Conservation (phyloP, 2,113 vertebrate species). For the Lagopus muta region DNA sequence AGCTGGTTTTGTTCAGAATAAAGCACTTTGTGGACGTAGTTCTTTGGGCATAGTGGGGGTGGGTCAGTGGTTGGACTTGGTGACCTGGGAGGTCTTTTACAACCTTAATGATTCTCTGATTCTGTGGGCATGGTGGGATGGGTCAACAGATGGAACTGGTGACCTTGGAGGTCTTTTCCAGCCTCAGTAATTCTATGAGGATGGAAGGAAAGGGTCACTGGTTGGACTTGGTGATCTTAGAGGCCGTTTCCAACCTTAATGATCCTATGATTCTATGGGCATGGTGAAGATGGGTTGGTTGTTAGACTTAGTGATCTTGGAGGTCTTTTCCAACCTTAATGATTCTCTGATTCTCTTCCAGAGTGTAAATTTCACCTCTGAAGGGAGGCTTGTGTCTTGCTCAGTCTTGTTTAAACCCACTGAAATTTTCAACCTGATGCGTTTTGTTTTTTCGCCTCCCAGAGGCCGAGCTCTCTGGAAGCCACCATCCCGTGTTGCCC, state of each 20-base stretch:
- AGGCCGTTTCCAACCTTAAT: too few relatives aligned
- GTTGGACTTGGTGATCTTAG: too few relatives aligned
- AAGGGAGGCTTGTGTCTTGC: background rate
- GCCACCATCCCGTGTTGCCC: background rate
- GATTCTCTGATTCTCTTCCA: background rate
- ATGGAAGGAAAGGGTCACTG: too few relatives aligned
- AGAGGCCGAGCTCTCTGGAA: rapidly evolving
- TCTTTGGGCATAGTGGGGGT: background rate
- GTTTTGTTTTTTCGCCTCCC: rapidly evolving
- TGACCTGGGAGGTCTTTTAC: too few relatives aligned
- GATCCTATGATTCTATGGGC: background rate
- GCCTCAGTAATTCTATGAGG: background rate
- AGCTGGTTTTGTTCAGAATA: background rate
- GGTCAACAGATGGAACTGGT: background rate
- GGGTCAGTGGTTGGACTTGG: too few relatives aligned
- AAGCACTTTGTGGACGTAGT: background rate
- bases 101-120: too few relatives aligned
- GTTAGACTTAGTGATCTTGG: too few relatives aligned
- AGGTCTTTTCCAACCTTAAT: background rate
- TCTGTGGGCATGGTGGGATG: too few relatives aligned
- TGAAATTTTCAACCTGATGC: background rate
- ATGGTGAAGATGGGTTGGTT: too few relatives aligned
- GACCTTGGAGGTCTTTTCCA: background rate
- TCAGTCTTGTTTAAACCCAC: background rate
- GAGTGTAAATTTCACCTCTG: background rate